Percentiles rank a stretch among this genome's conserved stretches.
These are phyloP conservation scores for Halocynthia aurantium DNA, from an alignment of 23 tunicate genomes.

Conservation along the genomic window DNA sequence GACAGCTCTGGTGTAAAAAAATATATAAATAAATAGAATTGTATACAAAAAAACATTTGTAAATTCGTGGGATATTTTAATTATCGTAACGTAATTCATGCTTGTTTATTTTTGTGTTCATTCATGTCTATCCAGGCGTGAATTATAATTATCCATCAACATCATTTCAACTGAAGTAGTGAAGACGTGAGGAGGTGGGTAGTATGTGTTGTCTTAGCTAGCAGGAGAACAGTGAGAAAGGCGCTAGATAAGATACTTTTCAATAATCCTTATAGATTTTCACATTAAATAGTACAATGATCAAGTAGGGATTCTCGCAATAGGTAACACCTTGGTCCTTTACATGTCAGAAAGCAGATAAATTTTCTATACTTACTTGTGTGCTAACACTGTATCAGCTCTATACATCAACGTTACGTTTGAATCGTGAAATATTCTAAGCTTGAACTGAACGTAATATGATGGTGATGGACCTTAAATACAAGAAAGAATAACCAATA, in stretches of 20 bases:
- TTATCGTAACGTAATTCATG: no score
- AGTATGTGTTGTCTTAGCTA: no score
- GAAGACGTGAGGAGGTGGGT: no score
- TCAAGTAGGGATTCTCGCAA: not conserved
- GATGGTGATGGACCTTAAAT: conserved; percentile 43
- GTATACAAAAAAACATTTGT: not conserved
- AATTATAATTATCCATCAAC: no score
- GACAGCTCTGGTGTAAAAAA: conserved; percentile 19
- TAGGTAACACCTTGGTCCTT: not conserved
- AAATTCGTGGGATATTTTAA: not conserved
- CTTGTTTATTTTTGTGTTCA: no score
- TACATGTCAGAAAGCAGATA: not conserved
- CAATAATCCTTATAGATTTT: no score
- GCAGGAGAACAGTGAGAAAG: no score
- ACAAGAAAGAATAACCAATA: not conserved
- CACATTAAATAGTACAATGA: no score
- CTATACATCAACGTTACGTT: conserved; percentile 16
- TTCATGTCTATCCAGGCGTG: no score
- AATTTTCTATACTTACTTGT: conserved; percentile 4
- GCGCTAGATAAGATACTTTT: no score
- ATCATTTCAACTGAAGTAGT: no score
- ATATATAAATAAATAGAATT: not conserved
- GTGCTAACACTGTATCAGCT: conserved; percentile 42
- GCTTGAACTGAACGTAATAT: conserved; percentile 25
- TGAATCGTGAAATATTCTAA: conserved; percentile 35